Base-by-base conservation (phyloP, 2,888 invertebrate genomes). In the Eumacrocentrus americanus region DNA sequence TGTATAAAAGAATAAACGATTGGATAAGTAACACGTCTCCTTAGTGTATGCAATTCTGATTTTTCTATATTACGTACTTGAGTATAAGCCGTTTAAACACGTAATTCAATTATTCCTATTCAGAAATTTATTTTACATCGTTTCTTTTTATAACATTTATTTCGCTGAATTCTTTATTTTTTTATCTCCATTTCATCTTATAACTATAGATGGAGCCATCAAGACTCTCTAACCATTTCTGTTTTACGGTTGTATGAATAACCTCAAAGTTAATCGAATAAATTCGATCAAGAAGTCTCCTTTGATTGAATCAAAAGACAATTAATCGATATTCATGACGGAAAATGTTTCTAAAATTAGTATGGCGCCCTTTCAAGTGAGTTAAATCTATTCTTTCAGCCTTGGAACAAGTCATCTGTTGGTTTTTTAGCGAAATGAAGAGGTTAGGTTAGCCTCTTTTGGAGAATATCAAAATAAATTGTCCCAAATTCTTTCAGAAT, bases 401-500 rank as follows among this genome's bases (percentile, higher is more conserved):
- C 7, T 47, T n/a, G 18, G 2, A 29, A 16, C 3, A 1, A 7
- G 5, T 50, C 4, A 46, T 11, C 1, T 12, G 14, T 12, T 20
- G 6, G n/a, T 12, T 34, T 7, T 3, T 9, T 44, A 9, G 1
- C 0, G 6, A 46, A 11, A 52, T 14, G 22, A 12, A 2, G 12
- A 54, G 46, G 46, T 29, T 44, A 34, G 18, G 18, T n/a, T 20
- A 3, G 9, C 9, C n/a, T 7, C 14, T 35, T 34, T n/a, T n/a
- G n/a, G n/a, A n/a, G n/a, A 16, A 12, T 34, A 12, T 11, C 14
- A 16, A 12, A 12, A 46, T 5, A 6, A 9, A 1, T 14, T 6
- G 7, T 20, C 11, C 6, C 2, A n/a, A 20, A 6, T 23, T 61
- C 51, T 37, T 54, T 53, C 44, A 80, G 79, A 80, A 80, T 73